These are phyloP conservation scores for Parazoanthus darwini DNA, from an alignment of 92 coral and sea anemone genomes.

Conservation along the genomic window DNA sequence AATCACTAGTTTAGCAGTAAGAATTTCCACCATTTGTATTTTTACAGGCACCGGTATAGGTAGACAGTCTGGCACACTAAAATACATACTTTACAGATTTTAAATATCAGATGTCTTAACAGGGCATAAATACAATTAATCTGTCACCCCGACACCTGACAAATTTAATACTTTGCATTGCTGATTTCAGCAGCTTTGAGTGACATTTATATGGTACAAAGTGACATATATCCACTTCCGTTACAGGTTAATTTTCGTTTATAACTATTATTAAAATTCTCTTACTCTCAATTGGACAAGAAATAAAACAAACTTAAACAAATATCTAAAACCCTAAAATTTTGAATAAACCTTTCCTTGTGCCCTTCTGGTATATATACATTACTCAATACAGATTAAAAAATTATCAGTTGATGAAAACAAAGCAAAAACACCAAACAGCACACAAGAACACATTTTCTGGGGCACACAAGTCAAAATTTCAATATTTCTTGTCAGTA, in stretches of 20 bases:
- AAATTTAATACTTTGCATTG: slow-evolving; percentile 40
- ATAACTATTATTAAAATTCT: slow-evolving; percentile 40
- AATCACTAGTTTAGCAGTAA: slow-evolving; percentile 37
- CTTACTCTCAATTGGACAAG: slow-evolving; percentile 18
- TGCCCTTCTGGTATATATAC: slow-evolving; percentile 28
- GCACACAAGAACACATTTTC: slow-evolving; percentile 13
- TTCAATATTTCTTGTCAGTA: slow-evolving; percentile 36
- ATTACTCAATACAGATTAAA: slow-evolving; percentile 1
- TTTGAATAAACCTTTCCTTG: background rate
- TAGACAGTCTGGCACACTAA: slow-evolving; percentile 22
- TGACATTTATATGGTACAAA: slow-evolving; percentile 20
- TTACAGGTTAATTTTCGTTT: slow-evolving; percentile 20
- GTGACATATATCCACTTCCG: background rate
- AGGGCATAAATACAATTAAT: slow-evolving; percentile 43
- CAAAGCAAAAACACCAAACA: background rate
- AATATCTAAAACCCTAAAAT: slow-evolving; percentile 26
- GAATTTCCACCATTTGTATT: slow-evolving; percentile 34
- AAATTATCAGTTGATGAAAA: background rate
- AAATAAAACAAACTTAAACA: slow-evolving; percentile 16
- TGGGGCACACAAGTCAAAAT: background rate
- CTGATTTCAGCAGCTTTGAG: slow-evolving; percentile 32
- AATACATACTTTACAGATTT: slow-evolving; percentile 48
- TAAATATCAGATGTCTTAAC: slow-evolving; percentile 44
- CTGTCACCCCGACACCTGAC: slow-evolving; percentile 38
- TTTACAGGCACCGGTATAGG: slow-evolving; percentile 24